Evolutionary conservation across 2,888 invertebrate genomes (phyloP), one percentile per base, ranked within the genome.

Genomic region (Ametastegia equiseti): DNA sequence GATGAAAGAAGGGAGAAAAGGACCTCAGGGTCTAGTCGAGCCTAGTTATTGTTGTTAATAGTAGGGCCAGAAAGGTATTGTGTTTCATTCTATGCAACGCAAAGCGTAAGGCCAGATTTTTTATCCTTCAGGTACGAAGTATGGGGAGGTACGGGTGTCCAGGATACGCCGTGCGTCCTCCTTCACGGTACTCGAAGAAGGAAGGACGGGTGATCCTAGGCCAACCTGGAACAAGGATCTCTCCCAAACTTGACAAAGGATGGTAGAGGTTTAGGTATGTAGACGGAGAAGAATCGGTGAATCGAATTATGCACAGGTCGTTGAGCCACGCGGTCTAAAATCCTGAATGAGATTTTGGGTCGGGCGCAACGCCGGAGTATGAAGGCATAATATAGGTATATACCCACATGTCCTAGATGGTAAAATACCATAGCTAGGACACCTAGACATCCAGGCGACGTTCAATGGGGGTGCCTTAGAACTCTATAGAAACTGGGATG

Each of bases 231-330:
- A 50, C 27, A 47, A 60, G 54, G 54, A 60, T 39, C 33, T 50
- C 75, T 36, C 54, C 30, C 75, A 42, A 13, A 30, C 60, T 42
- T 42, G 78, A 78, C 78, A 78, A 78, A 78, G 60, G 60, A 78
- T 27, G 60, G 23, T 75, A n/a, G 63, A 19, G 27, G 13, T 13
- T 9, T 9, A 47, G 23, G 71, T 30, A 47, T 30, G 33, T 36
- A 39, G 11, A 39, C 60, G 45, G 78, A 60, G 81, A 83, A 82
- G 87, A 83, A 83, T 82, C 81, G 81, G 81, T 86, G 87, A 88
- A 88, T 88, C 88, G 89, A 89, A 89, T 89, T 89, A 89, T 88
- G 67, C 85, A 80, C 87, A 88, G 84, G 85, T 87, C 86, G 88
- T 87, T 88, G 88, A 84, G 83, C 82, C 83, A 80, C 81, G 78